Base-by-base conservation (phyloP, 2,797 vertebrate species). In the Periparus ater region DNA sequence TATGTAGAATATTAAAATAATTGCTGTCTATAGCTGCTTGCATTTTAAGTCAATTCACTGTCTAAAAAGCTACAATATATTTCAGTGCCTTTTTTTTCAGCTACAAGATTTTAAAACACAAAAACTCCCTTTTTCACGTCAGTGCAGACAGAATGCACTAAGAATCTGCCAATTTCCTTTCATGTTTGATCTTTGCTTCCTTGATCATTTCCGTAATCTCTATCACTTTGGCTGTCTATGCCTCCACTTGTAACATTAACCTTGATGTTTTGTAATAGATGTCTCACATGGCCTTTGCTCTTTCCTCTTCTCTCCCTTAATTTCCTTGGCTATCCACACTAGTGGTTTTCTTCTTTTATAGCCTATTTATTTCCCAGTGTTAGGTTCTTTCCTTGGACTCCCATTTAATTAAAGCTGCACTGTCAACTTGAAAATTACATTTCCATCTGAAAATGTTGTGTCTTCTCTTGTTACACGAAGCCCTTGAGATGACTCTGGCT, bases 331-430 rank as follows among this genome's bases (percentile, higher is more conserved):
- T 94, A 58, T 32, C 89, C 75, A 93, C 75, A 77, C 34, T 91
- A 63, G 81, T 66, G 58, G 42, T 85, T 96, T 94, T 65, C 78
- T 97, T 71, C 78, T 80, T 80, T 94, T 93, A 86, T 63, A 91
- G 81, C 75, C 92, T 95, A 88, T 96, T 94, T 96, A 92, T 96
- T 96, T 95, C 75, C 53, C 23, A 20, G 78, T 55, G 75, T 85
- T 91, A 42, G 38, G 72, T 89, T 83, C 92, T 92, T 94, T 48
- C 75, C 86, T 92, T 79, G 89, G 86, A 85, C 86, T 96, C 92
- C 60, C 88, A 95, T 96, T 93, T 96, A 96, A 96, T 97, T 97
- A 95, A 95, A 89, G 38, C 29, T 83, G 47, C 18, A 92, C 68
- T 88, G 93, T 91, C 94, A 94, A 83, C 78, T 62, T 68, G 78